Evolutionary conservation across 30 jellyfish, hydroid and myxozoan species (phyloP).

Genomic region (Pelagia noctiluca): DNA sequence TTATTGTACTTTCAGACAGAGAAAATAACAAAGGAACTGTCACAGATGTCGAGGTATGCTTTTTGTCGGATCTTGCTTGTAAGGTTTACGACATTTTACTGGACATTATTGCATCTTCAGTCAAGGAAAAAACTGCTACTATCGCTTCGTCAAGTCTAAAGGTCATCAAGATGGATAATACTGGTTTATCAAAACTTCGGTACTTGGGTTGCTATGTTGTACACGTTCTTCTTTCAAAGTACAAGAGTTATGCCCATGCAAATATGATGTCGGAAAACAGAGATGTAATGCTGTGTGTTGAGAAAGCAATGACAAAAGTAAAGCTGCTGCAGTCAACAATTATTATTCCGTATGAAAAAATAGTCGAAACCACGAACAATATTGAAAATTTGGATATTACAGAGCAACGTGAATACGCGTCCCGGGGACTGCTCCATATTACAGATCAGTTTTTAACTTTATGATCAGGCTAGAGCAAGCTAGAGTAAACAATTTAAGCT

Average conservation of each 20-base stretch:
- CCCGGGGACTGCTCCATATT: conserved; percentile 4
- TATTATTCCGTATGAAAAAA: neutral
- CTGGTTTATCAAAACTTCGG: conserved; percentile 5
- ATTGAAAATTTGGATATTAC: neutral
- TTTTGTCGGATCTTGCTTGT: conserved; percentile 2
- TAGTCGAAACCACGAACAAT: neutral
- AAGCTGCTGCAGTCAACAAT: conserved; percentile 2
- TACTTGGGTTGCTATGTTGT: neutral
- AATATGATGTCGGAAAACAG: neutral
- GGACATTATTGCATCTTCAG: conserved; percentile 5
- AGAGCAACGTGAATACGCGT: neutral
- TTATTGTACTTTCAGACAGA: neutral
- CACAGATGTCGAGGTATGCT: conserved; percentile 1
- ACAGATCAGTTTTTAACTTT: neutral
- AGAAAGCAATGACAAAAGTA: conserved; percentile 2
- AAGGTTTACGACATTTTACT: neutral
- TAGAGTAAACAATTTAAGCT: neutral
- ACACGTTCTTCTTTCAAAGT: neutral
- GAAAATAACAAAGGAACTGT: neutral
- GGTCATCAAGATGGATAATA: conserved; percentile 1
- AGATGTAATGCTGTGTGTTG: conserved; percentile 5
- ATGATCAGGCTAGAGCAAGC: conserved; percentile 8
- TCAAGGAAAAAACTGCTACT: conserved; percentile 3
- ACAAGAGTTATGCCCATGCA: neutral
- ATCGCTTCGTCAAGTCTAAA: neutral